Base-by-base conservation (phyloP, 1,140 invertebrate genomes). In the Penaeus vannamei region DNA sequence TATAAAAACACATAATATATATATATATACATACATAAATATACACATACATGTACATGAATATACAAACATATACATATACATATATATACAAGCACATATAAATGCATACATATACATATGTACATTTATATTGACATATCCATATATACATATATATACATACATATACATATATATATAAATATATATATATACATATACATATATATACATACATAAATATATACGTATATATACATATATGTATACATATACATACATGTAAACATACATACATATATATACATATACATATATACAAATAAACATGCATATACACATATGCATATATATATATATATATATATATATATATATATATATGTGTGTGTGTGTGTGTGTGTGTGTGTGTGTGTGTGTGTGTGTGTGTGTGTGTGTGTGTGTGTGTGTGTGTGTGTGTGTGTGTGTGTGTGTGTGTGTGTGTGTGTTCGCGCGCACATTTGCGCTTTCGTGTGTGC, bases 201-300 rank as follows among this genome's bases (percentile, higher is more conserved):
- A 80, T 36, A 46, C 77, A 80, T 53, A 79, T 32, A 46, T 32
- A 79, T 53, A 79, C 42, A 79, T 53, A 79, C 77, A 46, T 32
- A 79, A 23, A 79, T 32, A 46, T 32, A 79, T 53, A 79, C 77
- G 59, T 32, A 79, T 53, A 79, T 32, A 79, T 53, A 79, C 77
- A 46, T 7, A 80, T 53, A 80, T 36, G 59, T 36, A 80, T 53
- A 80, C 42, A 80, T 53, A 80, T 36, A 46, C 77, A 80, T 53
- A 80, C 77, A 46, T 14, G 46, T 53, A 80, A 32, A 80, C 32
- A 80, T 22, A n/a, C 42, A 59, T 5, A 80, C 36, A 80, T 20
- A 80, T 7, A 77, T 7, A 77, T 23, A 77, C 76, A 77, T 12
- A 26, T 8, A 22, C 26, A 26, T 12, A 22, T 8, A 26, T 12